A percentile compares a stretch with the other conserved stretches of the same genome.
phyloP scores from a whole-genome alignment of 2,113 vertebrate species.

The Brachypteracias leptosomus region DNA sequence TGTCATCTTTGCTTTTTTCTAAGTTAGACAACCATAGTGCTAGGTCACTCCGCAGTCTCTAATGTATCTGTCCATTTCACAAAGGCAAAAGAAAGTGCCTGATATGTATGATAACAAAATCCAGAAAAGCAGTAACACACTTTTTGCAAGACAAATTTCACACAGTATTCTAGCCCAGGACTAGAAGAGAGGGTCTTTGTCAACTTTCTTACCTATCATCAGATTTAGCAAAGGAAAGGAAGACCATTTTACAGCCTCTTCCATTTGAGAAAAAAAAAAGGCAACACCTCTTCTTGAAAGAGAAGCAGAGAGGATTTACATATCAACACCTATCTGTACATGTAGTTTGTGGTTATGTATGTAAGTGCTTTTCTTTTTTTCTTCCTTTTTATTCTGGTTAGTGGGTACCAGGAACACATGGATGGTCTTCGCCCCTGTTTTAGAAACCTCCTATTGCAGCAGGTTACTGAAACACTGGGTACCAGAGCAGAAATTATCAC shows the following conservation, averaged over 20 bases:
- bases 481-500: background rate
- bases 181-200: background rate
- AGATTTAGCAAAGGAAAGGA: background rate
- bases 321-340: background rate
- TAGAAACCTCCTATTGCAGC: background rate
- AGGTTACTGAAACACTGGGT: background rate
- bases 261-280: background rate
- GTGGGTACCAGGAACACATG: accelerated
- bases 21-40: background rate
- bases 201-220: background rate
- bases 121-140: background rate
- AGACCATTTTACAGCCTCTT: background rate
- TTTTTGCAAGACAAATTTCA: background rate
- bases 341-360: background rate
- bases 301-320: background rate
- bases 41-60: background rate
- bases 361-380: background rate
- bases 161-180: background rate
- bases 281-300: background rate
- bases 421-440: background rate
- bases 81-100: background rate
- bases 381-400: background rate
- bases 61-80: background rate
- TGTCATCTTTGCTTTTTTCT: background rate
- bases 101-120: background rate